Base-by-base conservation (phyloP, 2,797 vertebrate genomes). In the Hyperoplus immaculatus region DNA sequence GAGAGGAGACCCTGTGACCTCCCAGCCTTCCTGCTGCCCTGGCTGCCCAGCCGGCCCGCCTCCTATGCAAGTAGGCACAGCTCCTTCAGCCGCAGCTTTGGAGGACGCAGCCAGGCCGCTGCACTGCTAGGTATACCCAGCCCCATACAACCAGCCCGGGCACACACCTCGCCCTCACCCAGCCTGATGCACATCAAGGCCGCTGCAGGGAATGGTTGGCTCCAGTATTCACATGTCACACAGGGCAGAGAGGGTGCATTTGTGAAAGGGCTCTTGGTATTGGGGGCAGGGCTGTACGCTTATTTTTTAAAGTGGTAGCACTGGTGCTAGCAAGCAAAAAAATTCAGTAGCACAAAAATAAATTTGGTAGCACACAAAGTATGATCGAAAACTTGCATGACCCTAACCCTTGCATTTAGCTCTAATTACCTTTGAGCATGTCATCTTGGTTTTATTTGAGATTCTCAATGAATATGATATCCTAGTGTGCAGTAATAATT, bases 61-160 rank as follows among this genome's bases (percentile, higher is more conserved):
- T 99, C 98, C 85, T 99, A 99, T 57, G 97, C 98, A 93, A 99
- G 98, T 96, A 96, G 98, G 92, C 98, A 99, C 95, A 99, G 98
- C 94, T 99, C 98, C 94, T 99, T 99, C 95, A 99, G 98, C 95
- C 97, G 98, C 95, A 99, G 98, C 94, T 99, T 99, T 81, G 98
- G 98, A 93, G 98, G 98, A 91, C 97, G 98, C 93, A 99, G 98
- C 95, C 98, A 99, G 94, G 97, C 98, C 55, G 97, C 98, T 1
- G 98, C 98, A 43, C 94, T 99, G 75, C 95, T 99, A 96, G 98
- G 98, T 99, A 97, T 92, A 92, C 92, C 87, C 86, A 88, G 82
- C 89, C 92, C 36, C 2, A 65, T 56, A 69, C 62, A 63, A 68
- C 53, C 56, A 46, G 53, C 72, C 87, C 74, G 70, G 69, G 83